Evolutionary conservation across 1,140 invertebrate species (phyloP), one percentile per base, ranked within the genome.

Genomic region (Neuroterus valhalla): DNA sequence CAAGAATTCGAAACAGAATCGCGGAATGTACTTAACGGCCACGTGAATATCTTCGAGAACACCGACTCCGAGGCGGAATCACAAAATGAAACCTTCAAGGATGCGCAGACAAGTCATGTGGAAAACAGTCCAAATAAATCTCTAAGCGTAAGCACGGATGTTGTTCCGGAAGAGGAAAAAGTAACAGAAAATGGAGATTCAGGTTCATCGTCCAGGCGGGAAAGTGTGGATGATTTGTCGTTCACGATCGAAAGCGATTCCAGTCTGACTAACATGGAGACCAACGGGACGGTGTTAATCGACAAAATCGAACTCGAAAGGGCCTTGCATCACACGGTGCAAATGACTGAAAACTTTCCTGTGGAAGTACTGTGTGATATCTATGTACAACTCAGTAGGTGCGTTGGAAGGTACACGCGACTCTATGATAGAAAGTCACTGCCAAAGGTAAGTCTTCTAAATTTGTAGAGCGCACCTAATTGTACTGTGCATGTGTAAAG

Each of bases 321-420:
- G 78, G 86, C 92, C 44, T 89, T 93, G 80, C 87, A 91, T 73
- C 89, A 91, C 78, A 92, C 91, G 26, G 91, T 93, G 21, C 88
- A 91, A 70, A 79, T 87, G 8, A 91, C 93, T 0, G 85, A 90
- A 2, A 84, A 89, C 26, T 91, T 92, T 70, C 89, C 92, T 1
- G 87, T 94, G 15, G 91, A 92, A 62, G 89, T 92, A 31, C 81
- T 94, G 0, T 87, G 93, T 42, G 93, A 94, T 79, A 86, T 93
- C 62, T 92, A 94, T 84, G 89, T 92, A 62, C 92, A 94, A 81
- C 82, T 94, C 0, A 91, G 91, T 31, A 82, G 90, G 75, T 91
- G 91, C 31, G 87, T 93, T n/a, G 90, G 87, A 21, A 86, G 87
- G 78, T 93, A 92, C 84, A 82, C 86, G 26, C 83, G 87, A 50